Percentiles rank a stretch among this genome's conserved stretches.
phyloP scores from a whole-genome alignment of 1,140 invertebrate genomes.

The Calosoma granatense region DNA sequence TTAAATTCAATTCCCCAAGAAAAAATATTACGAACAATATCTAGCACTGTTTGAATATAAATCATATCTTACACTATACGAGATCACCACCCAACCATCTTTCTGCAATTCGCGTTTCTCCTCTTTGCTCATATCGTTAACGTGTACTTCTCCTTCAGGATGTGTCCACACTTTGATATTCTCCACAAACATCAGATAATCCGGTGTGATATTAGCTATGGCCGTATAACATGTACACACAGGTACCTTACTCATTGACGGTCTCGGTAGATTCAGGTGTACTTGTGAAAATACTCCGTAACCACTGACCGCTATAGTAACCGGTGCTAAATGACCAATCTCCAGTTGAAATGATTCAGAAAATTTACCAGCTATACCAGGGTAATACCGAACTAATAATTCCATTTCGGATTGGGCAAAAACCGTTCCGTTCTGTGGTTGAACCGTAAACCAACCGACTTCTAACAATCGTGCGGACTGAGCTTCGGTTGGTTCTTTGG shows the following conservation, averaged over 20 bases:
- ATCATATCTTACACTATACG: slow-evolving; percentile 16
- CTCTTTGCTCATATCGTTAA: slow-evolving; percentile 11
- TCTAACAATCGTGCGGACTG: slow-evolving; percentile 6
- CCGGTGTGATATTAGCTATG: slow-evolving; percentile 22
- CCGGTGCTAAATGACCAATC: slow-evolving; percentile 24
- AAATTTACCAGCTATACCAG: slow-evolving; percentile 27
- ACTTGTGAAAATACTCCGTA: slow-evolving; percentile 33
- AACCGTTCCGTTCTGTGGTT: slow-evolving; percentile 23
- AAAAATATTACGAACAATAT: slow-evolving; percentile 17
- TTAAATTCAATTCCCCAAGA: no score
- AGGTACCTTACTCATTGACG: slow-evolving; percentile 18
- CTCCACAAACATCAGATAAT: slow-evolving; percentile 17
- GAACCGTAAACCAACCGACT: slow-evolving; percentile 23
- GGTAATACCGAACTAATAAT: slow-evolving; percentile 25
- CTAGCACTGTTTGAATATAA: no score
- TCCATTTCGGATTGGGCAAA: slow-evolving; percentile 19
- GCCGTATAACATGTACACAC: slow-evolving; percentile 23
- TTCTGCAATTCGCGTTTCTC: slow-evolving; percentile 10
- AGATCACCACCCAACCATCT: slow-evolving; percentile 30
- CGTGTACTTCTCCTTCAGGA: slow-evolving; percentile 9
- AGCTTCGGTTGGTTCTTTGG: neutral
- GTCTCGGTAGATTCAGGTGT: slow-evolving; percentile 26
- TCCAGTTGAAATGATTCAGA: slow-evolving; percentile 21
- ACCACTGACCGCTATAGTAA: slow-evolving; percentile 29
- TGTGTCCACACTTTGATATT: slow-evolving; percentile 5